Base-by-base conservation (phyloP, 1,140 invertebrate genomes). In the Sipha flava region DNA sequence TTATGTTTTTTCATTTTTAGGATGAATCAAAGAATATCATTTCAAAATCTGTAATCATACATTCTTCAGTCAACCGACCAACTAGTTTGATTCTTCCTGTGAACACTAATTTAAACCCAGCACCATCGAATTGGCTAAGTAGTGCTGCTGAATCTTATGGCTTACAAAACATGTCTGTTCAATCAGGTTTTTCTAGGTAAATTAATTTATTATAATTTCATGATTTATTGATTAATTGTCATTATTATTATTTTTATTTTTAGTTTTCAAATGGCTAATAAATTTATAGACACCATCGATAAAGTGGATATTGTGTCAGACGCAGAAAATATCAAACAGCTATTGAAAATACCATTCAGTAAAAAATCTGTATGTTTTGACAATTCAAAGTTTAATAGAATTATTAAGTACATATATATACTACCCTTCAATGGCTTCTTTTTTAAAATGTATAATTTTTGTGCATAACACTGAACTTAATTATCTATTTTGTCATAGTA, bases 221-320 rank as follows among this genome's bases (percentile, higher is more conserved):
- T 4, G 4, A 40, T 10, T 10, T 40, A 40, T 10, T 40, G 10
- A 40, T 40, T 6, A 4, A 40, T 40, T 40, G 4, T 40, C 37
- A n/a, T n/a, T 31, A 34, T 62, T 31, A 16, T 62, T 10, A 10
- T 68, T n/a, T 52, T 66, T 66, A 52, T 37, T 14, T 52, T 80
- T 68, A 94, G 92, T 86, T 95, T 97, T 85, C 88, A 91, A 34
- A 94, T 97, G 92, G 95, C 94, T 0, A 91, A 95, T 83, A 93
- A 94, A 90, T 96, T 94, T 86, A 92, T 92, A 0, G 94, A 97
- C 83, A 92, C 92, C 85, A 91, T 96, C 1, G 94, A 93, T 1
- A 93, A 95, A 83, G 94, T 97, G 1, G 95, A 97, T 85, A 94
- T 97, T 0, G 92, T 97, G 2, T 94, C 94, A 0, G 94, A 95